A percentile compares a stretch with the other conserved stretches of the same genome.
These are phyloP conservation scores for Tetragonula carbonaria DNA, from an alignment of 2,888 invertebrate genomes.

Conservation along the genomic window DNA sequence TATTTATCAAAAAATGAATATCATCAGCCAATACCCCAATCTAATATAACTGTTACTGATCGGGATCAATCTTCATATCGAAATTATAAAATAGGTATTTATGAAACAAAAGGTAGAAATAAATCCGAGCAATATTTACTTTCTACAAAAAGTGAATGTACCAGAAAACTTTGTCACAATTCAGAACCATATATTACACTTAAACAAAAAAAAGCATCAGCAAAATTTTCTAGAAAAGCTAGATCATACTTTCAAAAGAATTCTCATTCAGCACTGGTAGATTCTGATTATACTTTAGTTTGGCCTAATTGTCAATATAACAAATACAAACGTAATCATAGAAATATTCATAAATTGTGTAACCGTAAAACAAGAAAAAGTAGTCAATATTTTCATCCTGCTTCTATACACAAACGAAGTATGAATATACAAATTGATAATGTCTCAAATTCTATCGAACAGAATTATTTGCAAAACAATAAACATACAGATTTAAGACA, in stretches of 20 bases:
- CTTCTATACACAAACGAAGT: neutral
- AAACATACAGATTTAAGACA: neutral
- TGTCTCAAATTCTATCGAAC: constrained; percentile 2
- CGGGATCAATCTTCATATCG: neutral
- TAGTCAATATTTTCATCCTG: constrained; percentile 19
- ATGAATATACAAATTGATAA: constrained; percentile 11
- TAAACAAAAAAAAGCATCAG: constrained; percentile 35
- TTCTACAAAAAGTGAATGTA: constrained; percentile 19
- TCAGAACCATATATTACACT: constrained; percentile 67
- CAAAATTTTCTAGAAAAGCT: constrained; percentile 60
- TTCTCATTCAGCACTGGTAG: constrained; percentile 54
- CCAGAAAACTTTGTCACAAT: constrained; percentile 57
- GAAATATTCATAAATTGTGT: constrained; percentile 12
- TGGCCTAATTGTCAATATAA: constrained; percentile 50
- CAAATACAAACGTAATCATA: constrained; percentile 53
- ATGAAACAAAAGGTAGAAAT: constrained; percentile 52
- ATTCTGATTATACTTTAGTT: constrained; percentile 63
- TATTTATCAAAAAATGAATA: constrained; percentile 2
- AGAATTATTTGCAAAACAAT: constrained; percentile 13
- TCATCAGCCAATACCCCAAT: neutral
- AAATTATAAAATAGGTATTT: neutral
- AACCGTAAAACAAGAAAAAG: constrained; percentile 11
- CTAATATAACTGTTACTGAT: neutral
- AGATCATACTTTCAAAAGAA: constrained; percentile 63
- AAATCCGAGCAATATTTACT: constrained; percentile 67